Evolutionary conservation across 92 coral and sea anemone species (phyloP), one percentile per base, ranked within the genome.

Genomic region (Siderastrea siderea): DNA sequence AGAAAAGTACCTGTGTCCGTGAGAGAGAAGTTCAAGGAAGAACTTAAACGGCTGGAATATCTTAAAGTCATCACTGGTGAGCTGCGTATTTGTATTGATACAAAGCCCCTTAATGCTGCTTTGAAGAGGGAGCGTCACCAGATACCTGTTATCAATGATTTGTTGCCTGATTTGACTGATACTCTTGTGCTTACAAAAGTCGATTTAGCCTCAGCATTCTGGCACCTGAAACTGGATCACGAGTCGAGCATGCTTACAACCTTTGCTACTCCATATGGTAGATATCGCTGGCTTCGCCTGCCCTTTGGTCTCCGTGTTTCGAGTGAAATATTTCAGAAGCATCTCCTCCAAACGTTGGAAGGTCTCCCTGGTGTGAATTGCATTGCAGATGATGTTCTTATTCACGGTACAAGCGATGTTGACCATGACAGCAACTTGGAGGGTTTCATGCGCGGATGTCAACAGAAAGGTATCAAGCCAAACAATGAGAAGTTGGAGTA

Each of bases 321-420:
- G 46, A 86, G 68, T 79, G 90, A 86, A 51, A 86, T 77, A 77
- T 86, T 77, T 63, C 90, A 86, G 77, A 77, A 86, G 49, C 84
- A 75, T 77, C 78, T 86, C 69, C 44, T 68, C 70, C 90, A 77
- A 78, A 84, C 65, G 82, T 70, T 85, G 13, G 63, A 44, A 9
- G 89, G 89, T 10, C 82, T 75, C 0, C 74, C 68, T 11, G 89
- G 81, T 47, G 89, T 76, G 65, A 85, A 85, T 65, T 85, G 89
- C 47, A 44, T 71, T 38, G 53, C 76, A 14, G 76, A 71, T 44
- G 76, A 71, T 44, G 76, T 71, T 10, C 66, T 54, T 1, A 77
- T 77, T 10, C 61, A 63, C 78, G 87, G 87, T 38, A 65, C 62
- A 12, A 63, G 59, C 38, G 70, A 72, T n/a, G 54, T 57, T 45